phyloP scores from a whole-genome alignment of 2,888 invertebrate species.

The Eupithecia abbreviata region DNA sequence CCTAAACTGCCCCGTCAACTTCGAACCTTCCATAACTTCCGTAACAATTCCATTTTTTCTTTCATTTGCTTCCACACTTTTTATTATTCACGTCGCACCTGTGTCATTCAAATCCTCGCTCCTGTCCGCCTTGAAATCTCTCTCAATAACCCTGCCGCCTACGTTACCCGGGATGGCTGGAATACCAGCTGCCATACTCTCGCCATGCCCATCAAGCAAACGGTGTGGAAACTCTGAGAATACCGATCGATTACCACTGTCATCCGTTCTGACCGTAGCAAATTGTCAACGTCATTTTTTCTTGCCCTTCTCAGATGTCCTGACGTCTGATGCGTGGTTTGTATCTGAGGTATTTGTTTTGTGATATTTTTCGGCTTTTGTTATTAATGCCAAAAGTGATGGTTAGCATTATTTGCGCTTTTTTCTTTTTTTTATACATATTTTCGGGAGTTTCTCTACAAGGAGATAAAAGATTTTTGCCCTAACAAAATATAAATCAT shows the following conservation, averaged over 20 bases:
- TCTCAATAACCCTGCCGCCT: conserved; percentile 19
- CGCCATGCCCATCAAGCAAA: conserved; percentile 41
- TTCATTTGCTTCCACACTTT: conserved; percentile 18
- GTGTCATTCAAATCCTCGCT: conserved; percentile 50
- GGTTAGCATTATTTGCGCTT: not conserved
- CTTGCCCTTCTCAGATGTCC: conserved; percentile 58
- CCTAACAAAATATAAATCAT: no score
- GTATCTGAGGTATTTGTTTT: conserved; percentile 54
- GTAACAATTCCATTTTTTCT: conserved; percentile 38
- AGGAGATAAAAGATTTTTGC: no score
- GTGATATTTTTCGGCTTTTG: conserved; percentile 16
- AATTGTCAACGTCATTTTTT: conserved; percentile 70
- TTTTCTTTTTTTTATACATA: no score
- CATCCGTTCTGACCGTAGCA: conserved; percentile 64
- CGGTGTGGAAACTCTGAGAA: conserved; percentile 56
- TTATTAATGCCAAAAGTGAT: not conserved
- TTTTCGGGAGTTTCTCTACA: no score
- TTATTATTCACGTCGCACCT: conserved; percentile 13
- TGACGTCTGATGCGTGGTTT: conserved; percentile 59
- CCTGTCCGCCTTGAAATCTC: conserved; percentile 30
- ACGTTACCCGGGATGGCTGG: conserved; percentile 1
- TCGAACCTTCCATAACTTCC: conserved; percentile 13
- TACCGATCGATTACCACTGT: conserved; percentile 58
- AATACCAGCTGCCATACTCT: conserved; percentile 26
- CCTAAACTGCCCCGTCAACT: not conserved